phyloP scores from a whole-genome alignment of 2,113 vertebrate genomes.

The Centrocercus urophasianus region DNA sequence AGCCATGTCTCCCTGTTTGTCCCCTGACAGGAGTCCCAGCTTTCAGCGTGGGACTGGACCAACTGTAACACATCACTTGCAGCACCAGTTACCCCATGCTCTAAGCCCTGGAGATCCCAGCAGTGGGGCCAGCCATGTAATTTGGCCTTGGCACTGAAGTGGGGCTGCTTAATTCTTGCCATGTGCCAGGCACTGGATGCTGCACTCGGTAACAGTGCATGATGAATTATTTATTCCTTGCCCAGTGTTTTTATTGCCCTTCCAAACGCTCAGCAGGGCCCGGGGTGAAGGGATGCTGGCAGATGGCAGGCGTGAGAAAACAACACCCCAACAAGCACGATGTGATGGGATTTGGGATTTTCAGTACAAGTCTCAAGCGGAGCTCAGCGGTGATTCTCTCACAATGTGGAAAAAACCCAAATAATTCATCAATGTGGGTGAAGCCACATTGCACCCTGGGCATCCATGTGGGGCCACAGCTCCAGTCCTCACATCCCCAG shows the following conservation, averaged over 20 bases:
- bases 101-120: not conserved
- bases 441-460: too few relatives aligned
- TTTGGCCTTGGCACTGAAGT: not conserved
- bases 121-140: not conserved
- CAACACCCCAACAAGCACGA: not conserved
- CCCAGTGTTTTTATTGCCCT: not conserved
- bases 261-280: not conserved
- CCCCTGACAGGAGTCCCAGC: not conserved
- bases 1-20: not conserved
- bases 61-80: not conserved
- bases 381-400: not conserved
- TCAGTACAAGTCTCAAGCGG: not conserved
- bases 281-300: not conserved
- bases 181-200: not conserved
- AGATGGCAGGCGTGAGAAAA: not conserved
- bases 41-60: not conserved
- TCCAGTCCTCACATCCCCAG: rapidly evolving
- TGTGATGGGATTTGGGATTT: not conserved
- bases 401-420: not conserved
- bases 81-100: not conserved
- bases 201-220: not conserved
- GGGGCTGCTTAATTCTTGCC: not conserved
- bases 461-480: not conserved
- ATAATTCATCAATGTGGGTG: rapidly evolving
- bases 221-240: constrained; percentile 9